A percentile compares a stretch with the other conserved stretches of the same genome.
Conservation (phyloP, 2,797 vertebrate genomes). For the Phrynocephalus vlangalii region DNA sequence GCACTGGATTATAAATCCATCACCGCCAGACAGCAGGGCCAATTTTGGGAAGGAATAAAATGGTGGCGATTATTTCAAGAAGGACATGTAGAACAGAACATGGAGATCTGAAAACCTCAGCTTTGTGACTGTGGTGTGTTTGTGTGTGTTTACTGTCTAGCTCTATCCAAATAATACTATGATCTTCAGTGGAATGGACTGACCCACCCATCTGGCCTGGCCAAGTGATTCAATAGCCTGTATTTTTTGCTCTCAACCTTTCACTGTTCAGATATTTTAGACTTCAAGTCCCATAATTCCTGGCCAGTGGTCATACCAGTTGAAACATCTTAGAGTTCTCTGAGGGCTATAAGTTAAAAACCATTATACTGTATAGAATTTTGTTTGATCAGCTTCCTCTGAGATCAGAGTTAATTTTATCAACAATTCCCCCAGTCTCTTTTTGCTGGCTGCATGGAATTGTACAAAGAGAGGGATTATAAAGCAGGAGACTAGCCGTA, state of each 20-base stretch:
- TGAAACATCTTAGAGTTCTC: no score
- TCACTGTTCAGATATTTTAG: no score
- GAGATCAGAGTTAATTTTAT: not conserved
- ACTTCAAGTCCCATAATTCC: no score
- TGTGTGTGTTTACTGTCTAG: not conserved
- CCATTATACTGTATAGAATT: no score
- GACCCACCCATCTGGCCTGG: no score
- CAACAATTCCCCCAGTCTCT: not conserved
- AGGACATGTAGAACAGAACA: not conserved
- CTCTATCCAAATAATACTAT: not conserved
- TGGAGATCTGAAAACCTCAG: not conserved
- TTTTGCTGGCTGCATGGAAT: not conserved
- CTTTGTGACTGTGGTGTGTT: not conserved
- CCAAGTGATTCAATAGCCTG: not conserved
- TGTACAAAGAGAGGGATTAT: not conserved
- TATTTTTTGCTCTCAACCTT: no score
- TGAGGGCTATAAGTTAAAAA: no score
- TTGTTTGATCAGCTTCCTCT: not conserved
- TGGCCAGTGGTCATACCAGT: no score
- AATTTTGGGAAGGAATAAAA: no score
- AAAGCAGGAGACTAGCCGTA: not conserved
- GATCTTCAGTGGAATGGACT: not conserved
- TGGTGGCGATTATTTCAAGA: no score
- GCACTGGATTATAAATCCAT: no score
- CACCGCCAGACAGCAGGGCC: no score